Percentiles rank a stretch among this genome's conserved stretches.
phyloP scores from a whole-genome alignment of 2,113 vertebrate genomes.

The Ameiurus melas region DNA sequence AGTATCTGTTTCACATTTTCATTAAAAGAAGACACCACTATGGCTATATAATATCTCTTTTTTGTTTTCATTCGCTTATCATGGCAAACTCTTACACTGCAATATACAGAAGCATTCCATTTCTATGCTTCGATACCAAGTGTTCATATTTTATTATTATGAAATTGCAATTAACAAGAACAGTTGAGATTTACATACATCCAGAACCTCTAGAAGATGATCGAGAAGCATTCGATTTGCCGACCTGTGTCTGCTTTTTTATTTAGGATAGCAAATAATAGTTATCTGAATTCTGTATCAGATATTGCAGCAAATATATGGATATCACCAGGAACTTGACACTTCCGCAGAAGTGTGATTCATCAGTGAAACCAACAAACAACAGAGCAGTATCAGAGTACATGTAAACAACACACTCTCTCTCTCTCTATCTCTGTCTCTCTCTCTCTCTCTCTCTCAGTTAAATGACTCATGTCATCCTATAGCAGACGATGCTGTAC shows the following conservation, averaged over 20 bases:
- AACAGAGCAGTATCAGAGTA: not conserved
- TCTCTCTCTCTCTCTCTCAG: slow-evolving; percentile 6
- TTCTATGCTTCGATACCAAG: no score
- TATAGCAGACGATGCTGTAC: slow-evolving; percentile 42
- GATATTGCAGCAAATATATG: not conserved
- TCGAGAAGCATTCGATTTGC: not conserved
- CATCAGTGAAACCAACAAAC: slow-evolving; percentile 24
- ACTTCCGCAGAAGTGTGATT: slow-evolving; percentile 7
- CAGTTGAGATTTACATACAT: no score
- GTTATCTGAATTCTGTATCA: no score
- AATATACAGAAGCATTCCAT: not conserved
- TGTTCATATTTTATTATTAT: no score
- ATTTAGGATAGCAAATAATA: not conserved
- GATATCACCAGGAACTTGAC: slow-evolving; percentile 4
- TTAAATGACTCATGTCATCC: slow-evolving; percentile 14
- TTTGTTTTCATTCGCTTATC: not conserved
- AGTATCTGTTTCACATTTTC: not conserved
- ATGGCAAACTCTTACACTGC: not conserved
- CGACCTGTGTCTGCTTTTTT: not conserved
- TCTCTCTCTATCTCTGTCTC: not conserved
- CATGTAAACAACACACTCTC: not conserved
- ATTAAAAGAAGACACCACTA: not conserved
- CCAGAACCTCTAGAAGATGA: not conserved
- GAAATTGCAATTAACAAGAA: no score
- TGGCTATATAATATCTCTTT: not conserved